These are phyloP conservation scores for Nothoprocta pentlandii DNA, from an alignment of 2,113 vertebrate genomes.

Conservation along the genomic window DNA sequence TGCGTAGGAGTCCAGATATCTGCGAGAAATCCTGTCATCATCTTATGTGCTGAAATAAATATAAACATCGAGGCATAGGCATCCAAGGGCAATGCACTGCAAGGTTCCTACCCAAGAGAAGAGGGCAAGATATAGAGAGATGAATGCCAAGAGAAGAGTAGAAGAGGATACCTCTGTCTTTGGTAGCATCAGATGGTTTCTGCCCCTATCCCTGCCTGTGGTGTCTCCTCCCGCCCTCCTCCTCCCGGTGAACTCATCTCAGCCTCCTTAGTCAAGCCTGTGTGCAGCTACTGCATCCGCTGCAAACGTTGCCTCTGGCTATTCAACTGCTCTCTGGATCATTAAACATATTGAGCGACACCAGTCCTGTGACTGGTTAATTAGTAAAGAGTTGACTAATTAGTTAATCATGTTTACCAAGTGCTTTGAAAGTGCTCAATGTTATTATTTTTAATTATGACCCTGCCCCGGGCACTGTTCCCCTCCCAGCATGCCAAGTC, in stretches of 20 bases:
- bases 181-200: neutral
- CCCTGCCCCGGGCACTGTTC: neutral
- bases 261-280: neutral
- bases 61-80: neutral
- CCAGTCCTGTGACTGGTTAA: slow-evolving; percentile 65
- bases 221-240: neutral
- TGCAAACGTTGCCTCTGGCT: neutral
- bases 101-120: fast-evolving
- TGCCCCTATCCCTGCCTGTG: neutral
- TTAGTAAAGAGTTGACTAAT: slow-evolving; percentile 72
- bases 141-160: neutral
- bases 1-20: neutral
- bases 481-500: neutral
- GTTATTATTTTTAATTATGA: slow-evolving; percentile 58
- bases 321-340: slow-evolving; percentile 60
- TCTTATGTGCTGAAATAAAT: neutral
- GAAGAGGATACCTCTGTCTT: neutral
- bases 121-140: neutral
- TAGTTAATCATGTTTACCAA: slow-evolving; percentile 66
- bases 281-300: neutral
- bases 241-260: neutral
- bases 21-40: neutral
- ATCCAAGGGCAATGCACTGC: fast-evolving
- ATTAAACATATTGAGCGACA: slow-evolving; percentile 65
- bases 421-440: slow-evolving; percentile 48